A percentile compares a stretch with the other conserved stretches of the same genome.
phyloP scores from a whole-genome alignment of 2,888 invertebrate genomes.

The Enoplolaimus lenunculus region DNA sequence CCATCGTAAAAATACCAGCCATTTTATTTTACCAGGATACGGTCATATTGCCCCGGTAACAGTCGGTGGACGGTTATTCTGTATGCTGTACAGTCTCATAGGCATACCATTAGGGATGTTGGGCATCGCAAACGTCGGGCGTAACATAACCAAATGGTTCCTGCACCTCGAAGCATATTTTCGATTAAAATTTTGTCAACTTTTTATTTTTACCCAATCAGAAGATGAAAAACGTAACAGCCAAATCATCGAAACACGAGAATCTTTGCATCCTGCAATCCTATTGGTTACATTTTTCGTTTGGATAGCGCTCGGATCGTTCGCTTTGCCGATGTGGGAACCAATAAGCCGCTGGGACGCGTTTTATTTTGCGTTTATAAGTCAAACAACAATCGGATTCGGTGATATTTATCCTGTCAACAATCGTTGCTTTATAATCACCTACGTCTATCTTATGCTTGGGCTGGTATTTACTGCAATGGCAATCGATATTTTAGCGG shows the following conservation, averaged over 20 bases:
- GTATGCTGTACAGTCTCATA: not conserved
- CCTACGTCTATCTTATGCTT: not conserved
- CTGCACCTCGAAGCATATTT: not conserved
- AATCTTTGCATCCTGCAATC: too few species aligned
- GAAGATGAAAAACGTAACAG: not conserved
- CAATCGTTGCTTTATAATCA: not conserved
- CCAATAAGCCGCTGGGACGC: not conserved
- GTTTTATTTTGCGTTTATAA: constrained; percentile 4
- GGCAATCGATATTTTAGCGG: constrained; percentile 10
- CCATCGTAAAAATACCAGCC: too few species aligned
- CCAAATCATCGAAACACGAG: not conserved
- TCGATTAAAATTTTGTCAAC: not conserved
- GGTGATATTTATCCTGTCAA: not conserved
- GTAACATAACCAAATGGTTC: not conserved
- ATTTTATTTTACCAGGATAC: too few species aligned
- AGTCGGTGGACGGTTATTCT: not conserved
- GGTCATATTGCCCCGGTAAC: not conserved
- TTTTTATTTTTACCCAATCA: not conserved
- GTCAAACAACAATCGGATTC: constrained; percentile 7
- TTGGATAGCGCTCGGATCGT: not conserved
- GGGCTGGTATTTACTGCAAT: constrained; percentile 5
- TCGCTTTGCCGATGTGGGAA: not conserved
- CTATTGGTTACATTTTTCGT: not conserved
- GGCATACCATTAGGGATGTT: constrained; percentile 6
- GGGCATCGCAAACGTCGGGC: constrained; percentile 6